Base-by-base conservation (phyloP, 2,797 vertebrate genomes). In the Neostethus bicornis region DNA sequence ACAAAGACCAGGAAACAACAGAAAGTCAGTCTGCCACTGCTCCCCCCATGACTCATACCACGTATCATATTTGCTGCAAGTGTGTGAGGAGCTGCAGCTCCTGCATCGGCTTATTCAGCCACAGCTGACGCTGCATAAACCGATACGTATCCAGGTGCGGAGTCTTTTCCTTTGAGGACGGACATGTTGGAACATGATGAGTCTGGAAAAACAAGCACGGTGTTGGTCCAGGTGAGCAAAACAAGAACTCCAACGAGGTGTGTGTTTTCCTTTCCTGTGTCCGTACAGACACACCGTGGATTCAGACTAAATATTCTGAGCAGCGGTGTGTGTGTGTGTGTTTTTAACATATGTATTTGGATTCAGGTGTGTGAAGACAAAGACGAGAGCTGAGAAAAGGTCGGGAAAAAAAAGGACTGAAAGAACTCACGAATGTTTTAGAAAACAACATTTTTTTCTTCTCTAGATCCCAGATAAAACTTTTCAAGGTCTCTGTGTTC, bases 241-340 rank as follows among this genome's bases (percentile, higher is more conserved):
- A 86, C 69, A 84, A 77, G 60, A 70, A 63, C 35, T 35, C 44
- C 32, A 25, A 43, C 80, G 61, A 77, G 45, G 70, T 70, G 55
- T 57, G 26, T 13, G 41, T 34, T 24, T 54, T 35, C 59, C 51
- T 38, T 42, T 35, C 52, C 56, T 46, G n/a, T n/a, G n/a, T n/a
- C 52, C 59, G 17, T 58, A 44, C 63, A 61, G 57, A 58, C 47
- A 58, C 17, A 45, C 14, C 20, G 1, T 24, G 62, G 56, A 61
- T 62, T 55, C 45, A 80, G 79, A 75, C 83, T 84, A 84, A 89
- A 86, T 74, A 84, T 59, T 76, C 58, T 58, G 51, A 52, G 34
- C 45, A 37, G 34, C 45, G 37, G n/a, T 62, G 59, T 51, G 79
- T n/a, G n/a, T n/a, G 55, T 42, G 26, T 26, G 50, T 43, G 53